Conservation (phyloP, 2,113 vertebrate genomes). For the Galeopterus variegatus region DNA sequence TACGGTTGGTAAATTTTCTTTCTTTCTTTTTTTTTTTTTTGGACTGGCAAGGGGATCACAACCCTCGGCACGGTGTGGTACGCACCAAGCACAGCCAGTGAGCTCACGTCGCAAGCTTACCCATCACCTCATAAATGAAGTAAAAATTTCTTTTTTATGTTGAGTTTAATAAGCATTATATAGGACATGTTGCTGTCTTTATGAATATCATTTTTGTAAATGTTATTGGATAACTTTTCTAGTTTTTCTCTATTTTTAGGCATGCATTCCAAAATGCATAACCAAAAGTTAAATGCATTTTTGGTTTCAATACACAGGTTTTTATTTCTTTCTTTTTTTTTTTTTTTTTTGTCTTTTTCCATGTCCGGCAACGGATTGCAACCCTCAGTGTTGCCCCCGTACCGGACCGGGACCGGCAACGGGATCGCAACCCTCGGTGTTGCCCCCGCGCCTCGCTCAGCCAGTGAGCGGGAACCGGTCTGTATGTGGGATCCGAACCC, state of each 20-base stretch:
- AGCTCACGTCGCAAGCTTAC: not conserved
- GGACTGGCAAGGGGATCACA: no score
- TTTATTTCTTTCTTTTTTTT: constrained; percentile 41
- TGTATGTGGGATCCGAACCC: no score
- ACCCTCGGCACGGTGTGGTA: no score
- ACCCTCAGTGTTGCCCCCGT: no score
- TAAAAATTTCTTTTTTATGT: not conserved
- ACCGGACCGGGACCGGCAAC: no score
- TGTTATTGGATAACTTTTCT: not conserved
- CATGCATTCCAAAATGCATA: not conserved
- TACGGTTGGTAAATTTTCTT: not conserved
- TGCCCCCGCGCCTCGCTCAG: no score
- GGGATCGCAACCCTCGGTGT: no score
- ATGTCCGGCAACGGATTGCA: no score
- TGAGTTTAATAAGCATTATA: not conserved
- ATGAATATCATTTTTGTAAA: not conserved
- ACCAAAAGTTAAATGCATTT: not conserved
- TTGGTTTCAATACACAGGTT: not conserved
- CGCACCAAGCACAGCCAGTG: no score
- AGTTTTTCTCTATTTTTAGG: not conserved
- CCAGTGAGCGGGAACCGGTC: no score
- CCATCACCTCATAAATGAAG: constrained; percentile 21
- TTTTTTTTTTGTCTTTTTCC: no score
- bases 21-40: no score
- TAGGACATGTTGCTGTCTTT: not conserved